phyloP scores from a whole-genome alignment of 2,797 vertebrate genomes.

The Enteromius unitaeniatus region DNA sequence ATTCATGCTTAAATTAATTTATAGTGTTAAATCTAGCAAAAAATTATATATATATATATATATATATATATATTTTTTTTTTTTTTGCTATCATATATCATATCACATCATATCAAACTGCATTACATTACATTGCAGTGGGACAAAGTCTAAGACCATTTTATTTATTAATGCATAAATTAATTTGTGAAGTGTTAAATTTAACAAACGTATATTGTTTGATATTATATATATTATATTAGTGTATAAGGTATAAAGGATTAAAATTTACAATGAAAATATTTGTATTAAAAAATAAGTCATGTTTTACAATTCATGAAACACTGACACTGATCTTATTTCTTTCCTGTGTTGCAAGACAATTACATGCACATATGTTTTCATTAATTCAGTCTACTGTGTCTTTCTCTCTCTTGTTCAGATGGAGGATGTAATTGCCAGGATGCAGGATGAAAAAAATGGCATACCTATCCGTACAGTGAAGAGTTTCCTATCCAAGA shows the following conservation, averaged over 20 bases:
- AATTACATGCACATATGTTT: slow-evolving; percentile 1
- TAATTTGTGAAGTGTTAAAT: no score
- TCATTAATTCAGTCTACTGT: neutral
- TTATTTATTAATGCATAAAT: no score
- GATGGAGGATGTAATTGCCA: slow-evolving; percentile 98
- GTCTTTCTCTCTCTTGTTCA: slow-evolving; percentile 65
- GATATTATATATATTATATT: neutral
- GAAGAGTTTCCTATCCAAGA: slow-evolving; percentile 98
- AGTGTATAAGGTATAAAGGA: neutral
- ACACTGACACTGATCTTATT: neutral
- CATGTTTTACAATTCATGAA: neutral
- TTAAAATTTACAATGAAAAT: neutral
- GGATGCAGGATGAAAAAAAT: slow-evolving; percentile 97
- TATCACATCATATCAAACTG: no score
- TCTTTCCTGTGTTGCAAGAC: neutral
- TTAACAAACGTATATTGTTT: no score
- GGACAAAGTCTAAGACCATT: no score
- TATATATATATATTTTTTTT: no score
- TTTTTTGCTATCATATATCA: no score
- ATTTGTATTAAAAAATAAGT: neutral
- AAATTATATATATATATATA: no score
- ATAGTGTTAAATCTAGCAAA: no score
- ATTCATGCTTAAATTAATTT: no score
- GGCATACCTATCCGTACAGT: slow-evolving; percentile 96
- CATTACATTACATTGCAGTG: no score